These are phyloP conservation scores for Drosophila saltans DNA, from an alignment of 1,140 invertebrate genomes.

Conservation along the genomic window DNA sequence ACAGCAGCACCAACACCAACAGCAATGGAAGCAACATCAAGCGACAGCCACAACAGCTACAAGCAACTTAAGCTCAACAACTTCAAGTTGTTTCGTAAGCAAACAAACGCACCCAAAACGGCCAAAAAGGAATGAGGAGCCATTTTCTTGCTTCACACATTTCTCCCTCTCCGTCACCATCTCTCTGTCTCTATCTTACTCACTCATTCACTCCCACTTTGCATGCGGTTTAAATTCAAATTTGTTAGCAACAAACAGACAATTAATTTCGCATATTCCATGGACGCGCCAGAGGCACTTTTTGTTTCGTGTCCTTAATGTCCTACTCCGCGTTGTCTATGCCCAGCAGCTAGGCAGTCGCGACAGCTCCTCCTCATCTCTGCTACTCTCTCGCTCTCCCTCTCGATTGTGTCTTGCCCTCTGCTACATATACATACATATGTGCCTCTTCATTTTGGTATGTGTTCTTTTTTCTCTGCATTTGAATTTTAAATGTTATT, in stretches of 20 bases:
- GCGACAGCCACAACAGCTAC: slow-evolving; percentile 72
- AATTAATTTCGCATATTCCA: slow-evolving; percentile 80
- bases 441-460: slow-evolving; percentile 48
- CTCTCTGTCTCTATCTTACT: slow-evolving; percentile 41
- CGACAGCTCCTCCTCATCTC: slow-evolving; percentile 6
- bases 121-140: slow-evolving; percentile 16
- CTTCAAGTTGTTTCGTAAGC: slow-evolving; percentile 74
- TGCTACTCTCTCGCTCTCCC: neutral
- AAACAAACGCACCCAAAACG: slow-evolving; percentile 71
- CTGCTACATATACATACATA: slow-evolving; percentile 45
- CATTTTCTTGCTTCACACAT: slow-evolving; percentile 51
- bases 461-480: slow-evolving; percentile 38
- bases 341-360: slow-evolving; percentile 51
- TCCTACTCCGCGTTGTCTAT: slow-evolving; percentile 41
- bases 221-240: slow-evolving; percentile 80
- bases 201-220: slow-evolving; percentile 35
- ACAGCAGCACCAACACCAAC: slow-evolving; percentile 67
- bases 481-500: slow-evolving; percentile 82
- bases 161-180: slow-evolving; percentile 32
- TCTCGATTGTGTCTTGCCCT: neutral
- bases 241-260: slow-evolving; percentile 80
- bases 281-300: slow-evolving; percentile 64
- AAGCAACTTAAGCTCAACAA: slow-evolving; percentile 75
- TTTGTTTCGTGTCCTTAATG: slow-evolving; percentile 43
- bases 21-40: slow-evolving; percentile 44